phyloP scores from a whole-genome alignment of 1,140 invertebrate species.

The Brachionus sp. region DNA sequence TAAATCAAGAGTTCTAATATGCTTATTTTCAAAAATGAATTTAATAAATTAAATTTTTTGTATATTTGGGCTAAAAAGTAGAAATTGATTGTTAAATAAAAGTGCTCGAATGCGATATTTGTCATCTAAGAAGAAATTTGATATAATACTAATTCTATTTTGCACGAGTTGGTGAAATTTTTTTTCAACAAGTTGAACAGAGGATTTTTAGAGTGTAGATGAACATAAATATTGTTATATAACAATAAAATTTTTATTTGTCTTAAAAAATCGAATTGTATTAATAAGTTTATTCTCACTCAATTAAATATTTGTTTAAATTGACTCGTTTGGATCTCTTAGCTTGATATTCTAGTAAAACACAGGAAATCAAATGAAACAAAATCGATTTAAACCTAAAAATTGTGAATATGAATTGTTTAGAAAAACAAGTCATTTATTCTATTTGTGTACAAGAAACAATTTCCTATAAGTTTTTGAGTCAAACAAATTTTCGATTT shows the following conservation, averaged over 20 bases:
- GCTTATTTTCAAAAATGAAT: not conserved
- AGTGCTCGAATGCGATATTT: not conserved
- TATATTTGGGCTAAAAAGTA: not conserved
- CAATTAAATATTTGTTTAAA: constrained; percentile 6
- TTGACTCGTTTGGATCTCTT: not conserved
- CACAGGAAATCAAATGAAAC: not conserved
- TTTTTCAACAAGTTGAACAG: not conserved
- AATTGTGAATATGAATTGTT: not conserved
- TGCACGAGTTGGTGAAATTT: not conserved
- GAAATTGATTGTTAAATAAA: not conserved
- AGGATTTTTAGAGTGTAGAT: not conserved
- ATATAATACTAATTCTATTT: not conserved
- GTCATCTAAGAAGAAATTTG: not conserved
- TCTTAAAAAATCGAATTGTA: constrained; percentile 4
- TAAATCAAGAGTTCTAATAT: not conserved
- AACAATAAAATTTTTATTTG: not conserved
- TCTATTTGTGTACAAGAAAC: not conserved
- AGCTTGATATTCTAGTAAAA: not conserved
- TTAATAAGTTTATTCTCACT: constrained; percentile 5
- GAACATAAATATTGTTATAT: not conserved
- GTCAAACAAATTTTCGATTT: not conserved
- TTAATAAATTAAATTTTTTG: not conserved
- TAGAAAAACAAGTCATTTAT: not conserved
- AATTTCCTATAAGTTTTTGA: not conserved
- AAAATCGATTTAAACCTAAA: not conserved